Base-by-base conservation (phyloP, 2,113 vertebrate species). In the Corapipo altera region DNA sequence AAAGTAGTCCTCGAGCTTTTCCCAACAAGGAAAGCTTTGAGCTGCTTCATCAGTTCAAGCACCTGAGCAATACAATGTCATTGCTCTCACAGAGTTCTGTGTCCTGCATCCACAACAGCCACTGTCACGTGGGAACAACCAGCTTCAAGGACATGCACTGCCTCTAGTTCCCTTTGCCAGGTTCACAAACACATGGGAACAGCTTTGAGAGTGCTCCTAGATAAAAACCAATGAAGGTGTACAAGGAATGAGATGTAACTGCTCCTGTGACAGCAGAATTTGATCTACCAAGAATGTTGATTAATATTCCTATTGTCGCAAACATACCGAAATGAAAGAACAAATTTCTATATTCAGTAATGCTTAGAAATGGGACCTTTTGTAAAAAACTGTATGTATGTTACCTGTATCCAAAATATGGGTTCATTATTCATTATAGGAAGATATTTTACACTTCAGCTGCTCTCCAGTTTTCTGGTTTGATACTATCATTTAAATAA, bases 21-120 rank as follows among this genome's bases (percentile, higher is more conserved):
- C 55, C 69, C 77, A 44, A 18, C 7, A 64, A 44, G 51, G 51
- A 83, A 91, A 91, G 26, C 46, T 76, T 89, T 58, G 39, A 79
- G 26, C 7, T 0, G 0, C 43, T 80, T 78, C 32, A 9, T 19
- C 84, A n/a, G 37, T 59, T 72, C 46, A 48, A 18, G 51, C 33
- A 43, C 74, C 70, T 57, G 84, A 75, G 70, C 15, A n/a, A 43
- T 24, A 22, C 16, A 1, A 4, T 14, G 54, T 48, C 37, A 5
- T 4, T 8, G 20, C 8, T 5, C 32, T n/a, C 9, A 8, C 17
- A 30, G 41, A 58, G 54, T 27, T 41, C 61, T 35, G 3, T 17
- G 54, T n/a, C 41, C 54, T 72, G 26, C 37, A 33, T 15, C 43
- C 66, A 11, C 13, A 52, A 1, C 21, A 69, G 46, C 35, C 82